Evolutionary conservation across 2,888 invertebrate genomes (phyloP).

Genomic region (Xanthorhoe designata): DNA sequence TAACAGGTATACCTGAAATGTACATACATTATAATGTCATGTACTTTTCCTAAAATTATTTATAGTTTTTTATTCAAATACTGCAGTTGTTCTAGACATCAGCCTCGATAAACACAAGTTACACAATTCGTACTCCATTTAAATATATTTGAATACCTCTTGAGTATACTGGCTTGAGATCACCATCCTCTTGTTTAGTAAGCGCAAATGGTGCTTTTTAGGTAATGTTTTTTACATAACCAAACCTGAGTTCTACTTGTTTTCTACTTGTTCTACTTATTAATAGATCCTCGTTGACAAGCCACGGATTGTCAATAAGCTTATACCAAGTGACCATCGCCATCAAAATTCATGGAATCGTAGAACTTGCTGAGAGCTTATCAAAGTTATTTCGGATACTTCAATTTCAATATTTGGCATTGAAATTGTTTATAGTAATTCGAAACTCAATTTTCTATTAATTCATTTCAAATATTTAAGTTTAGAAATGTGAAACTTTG

Average conservation of each 20-base stretch:
- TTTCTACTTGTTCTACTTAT: background rate
- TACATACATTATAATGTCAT: no score
- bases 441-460: background rate
- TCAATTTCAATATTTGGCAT: slow-evolving; percentile 12
- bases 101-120: no score
- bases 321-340: background rate
- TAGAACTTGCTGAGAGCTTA: background rate
- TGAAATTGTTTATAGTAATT: background rate
- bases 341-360: background rate
- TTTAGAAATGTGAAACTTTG: background rate
- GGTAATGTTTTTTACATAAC: background rate
- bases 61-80: no score
- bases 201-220: no score
- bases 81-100: no score
- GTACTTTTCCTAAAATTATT: no score
- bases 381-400: slow-evolving; percentile 1
- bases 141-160: no score
- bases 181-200: no score
- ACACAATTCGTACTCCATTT: no score
- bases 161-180: no score
- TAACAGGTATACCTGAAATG: no score
- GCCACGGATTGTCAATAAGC: background rate
- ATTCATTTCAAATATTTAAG: background rate
- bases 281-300: background rate
- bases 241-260: background rate